Conservation (phyloP, 1,140 invertebrate genomes). For the Drosophila athabasca region DNA sequence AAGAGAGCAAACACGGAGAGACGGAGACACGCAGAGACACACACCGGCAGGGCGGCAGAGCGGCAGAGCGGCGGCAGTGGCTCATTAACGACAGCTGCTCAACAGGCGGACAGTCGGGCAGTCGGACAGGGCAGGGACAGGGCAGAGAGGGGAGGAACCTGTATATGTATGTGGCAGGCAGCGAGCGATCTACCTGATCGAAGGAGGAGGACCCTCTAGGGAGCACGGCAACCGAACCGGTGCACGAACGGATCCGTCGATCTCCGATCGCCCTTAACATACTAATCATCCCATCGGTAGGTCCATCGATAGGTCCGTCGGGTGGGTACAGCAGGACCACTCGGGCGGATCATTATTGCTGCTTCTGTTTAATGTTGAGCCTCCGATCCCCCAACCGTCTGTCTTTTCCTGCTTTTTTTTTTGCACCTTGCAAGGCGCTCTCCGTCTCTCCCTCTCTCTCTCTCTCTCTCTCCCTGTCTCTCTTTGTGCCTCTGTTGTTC, state of each 20-base stretch:
- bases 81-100: constrained; percentile 80
- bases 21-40: constrained; percentile 6
- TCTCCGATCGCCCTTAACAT: constrained; percentile 37
- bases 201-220: constrained; percentile 20
- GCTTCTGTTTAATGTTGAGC: constrained; percentile 76
- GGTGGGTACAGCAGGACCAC: constrained; percentile 9
- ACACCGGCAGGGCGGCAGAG: too few species aligned
- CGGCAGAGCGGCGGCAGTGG: constrained; percentile 1
- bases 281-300: constrained; percentile 60
- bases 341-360: constrained; percentile 61
- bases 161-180: constrained; percentile 21
- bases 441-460: constrained; percentile 31
- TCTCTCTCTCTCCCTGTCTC: constrained; percentile 25
- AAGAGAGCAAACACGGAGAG: constrained; percentile 10
- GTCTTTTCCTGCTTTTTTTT: constrained; percentile 63
- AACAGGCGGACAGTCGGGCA: constrained; percentile 23
- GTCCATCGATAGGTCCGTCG: not conserved
- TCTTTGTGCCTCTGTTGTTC: constrained; percentile 1
- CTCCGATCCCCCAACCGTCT: not conserved
- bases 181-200: constrained; percentile 60
- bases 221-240: constrained; percentile 19
- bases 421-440: constrained; percentile 68
- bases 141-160: constrained; percentile 13
- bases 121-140: too few species aligned
- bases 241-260: too few species aligned